Conservation (phyloP, 1,140 invertebrate species). For the Drosophila ohnishii region DNA sequence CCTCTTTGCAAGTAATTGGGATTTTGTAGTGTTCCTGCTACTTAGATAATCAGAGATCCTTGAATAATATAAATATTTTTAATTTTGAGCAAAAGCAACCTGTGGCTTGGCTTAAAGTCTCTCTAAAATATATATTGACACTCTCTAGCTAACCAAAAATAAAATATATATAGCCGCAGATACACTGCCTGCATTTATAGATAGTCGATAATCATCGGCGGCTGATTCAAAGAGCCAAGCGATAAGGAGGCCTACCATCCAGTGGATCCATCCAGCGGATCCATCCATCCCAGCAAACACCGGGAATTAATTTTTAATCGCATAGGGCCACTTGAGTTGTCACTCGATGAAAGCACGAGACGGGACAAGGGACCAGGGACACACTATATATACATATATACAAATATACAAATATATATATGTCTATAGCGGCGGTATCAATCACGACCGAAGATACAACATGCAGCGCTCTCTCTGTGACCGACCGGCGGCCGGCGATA, state of each 20-base stretch:
- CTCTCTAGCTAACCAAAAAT: slow-evolving; percentile 2
- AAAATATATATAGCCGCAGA: slow-evolving; percentile 9
- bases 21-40: neutral
- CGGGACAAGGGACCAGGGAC: slow-evolving; percentile 6
- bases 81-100: too few species aligned
- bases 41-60: neutral
- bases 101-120: slow-evolving; percentile 40
- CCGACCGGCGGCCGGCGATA: slow-evolving; percentile 54
- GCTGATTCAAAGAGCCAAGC: slow-evolving; percentile 66
- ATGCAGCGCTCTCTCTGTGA: slow-evolving; percentile 29
- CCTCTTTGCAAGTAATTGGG: neutral
- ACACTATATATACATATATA: slow-evolving; percentile 21
- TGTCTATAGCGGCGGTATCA: slow-evolving; percentile 43
- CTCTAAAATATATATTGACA: slow-evolving; percentile 34
- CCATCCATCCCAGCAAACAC: slow-evolving; percentile 50
- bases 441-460: slow-evolving; percentile 40
- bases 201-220: slow-evolving; percentile 66
- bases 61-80: too few species aligned
- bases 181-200: slow-evolving; percentile 14
- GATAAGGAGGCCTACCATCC: slow-evolving; percentile 49
- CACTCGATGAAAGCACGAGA: slow-evolving; percentile 50
- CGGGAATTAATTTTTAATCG: slow-evolving; percentile 80
- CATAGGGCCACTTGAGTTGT: slow-evolving; percentile 77
- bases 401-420: slow-evolving; percentile 10
- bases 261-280: slow-evolving; percentile 17